Percentiles rank a stretch among this genome's conserved stretches.
Conservation (phyloP, 2,797 vertebrate genomes). For the Leptatherina wallacei region DNA sequence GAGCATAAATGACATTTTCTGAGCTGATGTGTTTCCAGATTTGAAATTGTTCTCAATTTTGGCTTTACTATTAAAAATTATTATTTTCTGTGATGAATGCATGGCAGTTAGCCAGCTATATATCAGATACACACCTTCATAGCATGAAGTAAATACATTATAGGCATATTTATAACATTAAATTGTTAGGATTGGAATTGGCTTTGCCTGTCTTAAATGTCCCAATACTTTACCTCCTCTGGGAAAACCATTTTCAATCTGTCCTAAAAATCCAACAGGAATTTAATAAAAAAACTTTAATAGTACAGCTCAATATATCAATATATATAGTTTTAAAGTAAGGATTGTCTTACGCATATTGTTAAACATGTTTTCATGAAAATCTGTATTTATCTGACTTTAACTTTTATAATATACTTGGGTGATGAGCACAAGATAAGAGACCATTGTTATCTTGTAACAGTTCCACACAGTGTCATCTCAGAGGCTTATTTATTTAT, state of each 20-base stretch:
- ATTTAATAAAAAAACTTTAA: no score
- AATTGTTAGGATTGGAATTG: not conserved
- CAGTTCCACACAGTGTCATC: not conserved
- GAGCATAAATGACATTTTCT: no score
- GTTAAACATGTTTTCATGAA: no score
- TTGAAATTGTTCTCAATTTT: not conserved
- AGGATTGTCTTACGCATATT: no score
- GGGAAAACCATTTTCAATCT: no score
- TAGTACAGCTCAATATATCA: no score
- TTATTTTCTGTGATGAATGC: no score
- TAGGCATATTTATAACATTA: not conserved
- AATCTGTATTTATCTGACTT: not conserved
- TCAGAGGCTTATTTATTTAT: not conserved
- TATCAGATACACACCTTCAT: not conserved
- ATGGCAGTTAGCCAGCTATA: not conserved
- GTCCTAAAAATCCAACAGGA: no score
- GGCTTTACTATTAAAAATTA: not conserved
- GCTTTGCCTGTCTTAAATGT: no score
- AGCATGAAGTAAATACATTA: not conserved
- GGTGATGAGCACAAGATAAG: not conserved
- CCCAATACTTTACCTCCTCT: no score
- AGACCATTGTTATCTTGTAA: not conserved
- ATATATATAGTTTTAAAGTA: no score
- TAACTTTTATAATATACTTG: not conserved
- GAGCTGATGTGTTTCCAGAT: no score